These are phyloP conservation scores for Gibbula magus DNA, from an alignment of 2,888 invertebrate genomes.

Conservation along the genomic window DNA sequence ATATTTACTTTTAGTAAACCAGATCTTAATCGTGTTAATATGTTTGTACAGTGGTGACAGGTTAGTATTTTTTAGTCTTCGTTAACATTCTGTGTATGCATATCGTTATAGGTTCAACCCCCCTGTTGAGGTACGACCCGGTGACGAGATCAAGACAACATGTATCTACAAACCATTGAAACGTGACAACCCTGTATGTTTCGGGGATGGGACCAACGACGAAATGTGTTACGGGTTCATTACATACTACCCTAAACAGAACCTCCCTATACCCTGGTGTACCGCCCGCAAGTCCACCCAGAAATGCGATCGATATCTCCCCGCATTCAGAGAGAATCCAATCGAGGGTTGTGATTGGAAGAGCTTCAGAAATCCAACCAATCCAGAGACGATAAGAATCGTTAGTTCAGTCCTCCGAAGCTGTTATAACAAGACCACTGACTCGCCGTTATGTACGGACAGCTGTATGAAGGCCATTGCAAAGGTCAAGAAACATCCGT, in stretches of 20 bases:
- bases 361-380: constrained; percentile 28
- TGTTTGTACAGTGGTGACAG: too few species aligned
- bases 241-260: constrained; percentile 53
- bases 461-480: constrained; percentile 10
- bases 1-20: too few species aligned
- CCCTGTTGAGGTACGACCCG: constrained; percentile 46
- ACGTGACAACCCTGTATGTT: constrained; percentile 40
- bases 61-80: too few species aligned
- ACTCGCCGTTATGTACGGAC: constrained; percentile 8
- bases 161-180: constrained; percentile 46
- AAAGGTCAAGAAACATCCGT: constrained; percentile 28
- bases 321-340: constrained; percentile 22
- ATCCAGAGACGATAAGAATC: constrained; percentile 2
- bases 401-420: background rate
- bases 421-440: background rate
- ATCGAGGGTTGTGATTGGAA: constrained; percentile 33
- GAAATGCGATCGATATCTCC: constrained; percentile 43
- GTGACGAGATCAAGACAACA: constrained; percentile 51
- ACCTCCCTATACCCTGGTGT: constrained; percentile 43
- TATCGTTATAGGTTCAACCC: constrained; percentile 38
- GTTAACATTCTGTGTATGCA: too few species aligned
- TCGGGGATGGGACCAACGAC: constrained; percentile 54
- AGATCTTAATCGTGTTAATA: too few species aligned
- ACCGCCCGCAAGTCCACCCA: constrained; percentile 39
- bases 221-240: constrained; percentile 62